Evolutionary conservation across 2,797 vertebrate species (phyloP).

Genomic region (Tenualosa thibaudeaui): DNA sequence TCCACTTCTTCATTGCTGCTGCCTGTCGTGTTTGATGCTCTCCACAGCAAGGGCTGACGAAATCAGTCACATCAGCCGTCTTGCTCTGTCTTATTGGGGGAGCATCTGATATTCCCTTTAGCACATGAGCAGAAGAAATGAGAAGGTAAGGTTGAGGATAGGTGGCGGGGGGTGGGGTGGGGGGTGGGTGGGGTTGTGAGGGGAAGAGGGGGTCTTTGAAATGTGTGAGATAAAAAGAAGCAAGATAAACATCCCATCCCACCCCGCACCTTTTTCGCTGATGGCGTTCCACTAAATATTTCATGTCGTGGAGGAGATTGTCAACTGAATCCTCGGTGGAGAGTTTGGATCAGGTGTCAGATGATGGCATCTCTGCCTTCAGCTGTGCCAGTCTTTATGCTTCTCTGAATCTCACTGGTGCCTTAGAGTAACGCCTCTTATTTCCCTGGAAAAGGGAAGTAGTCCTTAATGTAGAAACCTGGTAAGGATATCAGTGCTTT

Average conservation of each 20-base stretch:
- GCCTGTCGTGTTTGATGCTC: constrained; percentile 62
- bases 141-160: neutral
- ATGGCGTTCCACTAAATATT: constrained; percentile 45
- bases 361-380: constrained; percentile 33
- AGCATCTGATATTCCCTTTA: constrained; percentile 30
- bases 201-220: constrained; percentile 19
- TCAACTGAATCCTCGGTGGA: constrained; percentile 32
- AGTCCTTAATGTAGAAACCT: constrained; percentile 12
- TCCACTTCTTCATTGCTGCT: constrained; percentile 23
- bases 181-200: neutral
- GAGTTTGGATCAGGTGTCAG: constrained; percentile 44
- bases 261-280: constrained; percentile 2
- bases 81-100: constrained; percentile 56
- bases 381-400: constrained; percentile 29
- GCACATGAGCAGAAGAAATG: neutral
- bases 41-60: constrained; percentile 37
- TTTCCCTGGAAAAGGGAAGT: neutral
- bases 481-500: constrained; percentile 13
- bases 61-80: constrained; percentile 27
- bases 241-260: neutral
- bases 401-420: constrained; percentile 5
- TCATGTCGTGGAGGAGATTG: constrained; percentile 38
- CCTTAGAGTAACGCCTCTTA: neutral
- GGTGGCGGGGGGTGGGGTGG: neutral
- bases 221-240: constrained; percentile 13